Percentiles rank a stretch among this genome's conserved stretches.
phyloP scores from a whole-genome alignment of 2,113 vertebrate species.

The Anguilla japonica region DNA sequence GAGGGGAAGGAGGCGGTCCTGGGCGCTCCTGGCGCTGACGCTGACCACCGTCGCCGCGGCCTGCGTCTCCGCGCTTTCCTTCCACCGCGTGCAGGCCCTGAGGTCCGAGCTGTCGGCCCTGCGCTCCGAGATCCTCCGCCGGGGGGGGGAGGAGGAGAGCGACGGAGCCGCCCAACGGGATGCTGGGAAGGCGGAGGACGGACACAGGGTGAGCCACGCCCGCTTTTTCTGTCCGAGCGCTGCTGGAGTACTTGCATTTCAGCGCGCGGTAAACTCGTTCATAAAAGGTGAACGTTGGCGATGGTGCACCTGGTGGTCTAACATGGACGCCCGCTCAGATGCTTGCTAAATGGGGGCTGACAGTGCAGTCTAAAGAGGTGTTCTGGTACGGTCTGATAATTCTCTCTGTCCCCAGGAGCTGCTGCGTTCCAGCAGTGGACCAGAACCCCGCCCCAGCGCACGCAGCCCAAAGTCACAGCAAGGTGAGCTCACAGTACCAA shows the following conservation, averaged over 20 bases:
- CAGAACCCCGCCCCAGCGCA: not conserved
- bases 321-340: not conserved
- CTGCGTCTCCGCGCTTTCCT: conserved; percentile 76
- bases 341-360: too few species aligned
- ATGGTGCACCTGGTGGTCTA: not conserved
- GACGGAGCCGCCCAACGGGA: conserved; percentile 7
- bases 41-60: conserved; percentile 63
- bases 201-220: conserved; percentile 12
- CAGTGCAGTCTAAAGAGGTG: not conserved
- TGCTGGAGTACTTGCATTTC: not conserved
- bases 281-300: not conserved
- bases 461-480: not conserved
- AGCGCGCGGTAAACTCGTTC: not conserved
- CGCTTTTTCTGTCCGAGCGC: not conserved
- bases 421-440: not conserved
- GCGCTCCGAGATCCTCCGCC: conserved; percentile 61
- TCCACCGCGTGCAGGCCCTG: conserved; percentile 77
- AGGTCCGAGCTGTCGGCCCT: conserved; percentile 81
- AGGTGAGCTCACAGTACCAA: conserved; percentile 9
- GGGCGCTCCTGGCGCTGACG: conserved; percentile 59
- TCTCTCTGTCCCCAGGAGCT: conserved; percentile 6
- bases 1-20: not conserved
- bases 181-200: not conserved
- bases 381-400: not conserved
- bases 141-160: conserved; percentile 58